These are phyloP conservation scores for Volucella inanis DNA, from an alignment of 2,888 invertebrate species.

Conservation along the genomic window DNA sequence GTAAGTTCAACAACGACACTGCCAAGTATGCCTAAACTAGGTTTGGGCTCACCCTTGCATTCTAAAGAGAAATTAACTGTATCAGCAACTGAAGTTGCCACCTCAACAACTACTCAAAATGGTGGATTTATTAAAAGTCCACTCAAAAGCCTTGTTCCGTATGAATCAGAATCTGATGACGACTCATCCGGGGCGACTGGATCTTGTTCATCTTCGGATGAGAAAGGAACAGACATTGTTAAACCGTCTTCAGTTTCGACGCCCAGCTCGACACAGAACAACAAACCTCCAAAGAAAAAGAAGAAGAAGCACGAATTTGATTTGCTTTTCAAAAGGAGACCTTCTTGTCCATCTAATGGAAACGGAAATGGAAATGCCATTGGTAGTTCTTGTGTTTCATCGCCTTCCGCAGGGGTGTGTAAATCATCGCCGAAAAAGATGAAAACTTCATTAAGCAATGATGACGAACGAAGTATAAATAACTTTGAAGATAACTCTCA, in stretches of 20 bases:
- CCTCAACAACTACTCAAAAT: constrained; percentile 40
- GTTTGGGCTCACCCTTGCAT: constrained; percentile 70
- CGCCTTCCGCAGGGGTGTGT: background rate
- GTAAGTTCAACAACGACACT: constrained; percentile 78
- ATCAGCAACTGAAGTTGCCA: constrained; percentile 29
- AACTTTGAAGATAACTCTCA: constrained; percentile 62
- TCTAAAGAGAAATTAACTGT: constrained; percentile 51
- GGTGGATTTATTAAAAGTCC: constrained; percentile 75
- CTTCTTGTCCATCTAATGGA: constrained; percentile 48
- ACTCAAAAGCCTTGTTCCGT: constrained; percentile 84
- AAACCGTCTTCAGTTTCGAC: constrained; percentile 61
- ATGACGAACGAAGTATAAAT: constrained; percentile 52
- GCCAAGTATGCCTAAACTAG: constrained; percentile 82
- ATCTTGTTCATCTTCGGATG: constrained; percentile 74
- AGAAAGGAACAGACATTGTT: constrained; percentile 65
- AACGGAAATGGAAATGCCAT: constrained; percentile 13
- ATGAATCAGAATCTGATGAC: constrained; percentile 85
- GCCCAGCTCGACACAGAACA: constrained; percentile 71
- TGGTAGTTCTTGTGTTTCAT: constrained; percentile 27
- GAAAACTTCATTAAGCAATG: constrained; percentile 71
- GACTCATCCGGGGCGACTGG: constrained; percentile 74
- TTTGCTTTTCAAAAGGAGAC: constrained; percentile 49
- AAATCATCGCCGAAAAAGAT: constrained; percentile 66
- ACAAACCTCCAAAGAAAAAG: constrained; percentile 67
- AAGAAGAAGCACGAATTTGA: constrained; percentile 67